Conservation (phyloP, 2,888 invertebrate genomes). For the Drosophila antonietae region DNA sequence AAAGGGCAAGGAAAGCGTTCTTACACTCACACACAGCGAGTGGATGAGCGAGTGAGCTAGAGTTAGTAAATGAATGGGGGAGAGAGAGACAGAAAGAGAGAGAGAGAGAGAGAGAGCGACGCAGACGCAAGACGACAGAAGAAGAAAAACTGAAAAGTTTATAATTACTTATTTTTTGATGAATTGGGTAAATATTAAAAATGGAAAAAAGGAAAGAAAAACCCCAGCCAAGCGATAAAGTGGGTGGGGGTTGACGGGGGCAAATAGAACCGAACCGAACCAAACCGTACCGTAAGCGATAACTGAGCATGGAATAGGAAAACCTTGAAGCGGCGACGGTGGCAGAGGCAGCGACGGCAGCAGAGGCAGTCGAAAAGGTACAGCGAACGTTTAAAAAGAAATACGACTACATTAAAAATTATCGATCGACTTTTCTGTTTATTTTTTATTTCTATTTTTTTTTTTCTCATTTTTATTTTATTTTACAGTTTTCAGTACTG, state of each 20-base stretch:
- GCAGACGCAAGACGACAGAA: constrained; percentile 71
- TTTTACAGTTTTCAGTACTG: constrained; percentile 17
- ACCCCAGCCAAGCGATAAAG: constrained; percentile 15
- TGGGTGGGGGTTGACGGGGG: neutral
- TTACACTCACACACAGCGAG: constrained; percentile 49
- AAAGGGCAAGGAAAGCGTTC: constrained; percentile 76
- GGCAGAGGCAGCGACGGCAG: constrained; percentile 6
- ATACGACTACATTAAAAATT: constrained; percentile 80
- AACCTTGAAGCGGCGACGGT: constrained; percentile 36
- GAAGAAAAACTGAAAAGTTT: constrained; percentile 80
- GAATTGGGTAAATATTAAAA: constrained; percentile 83
- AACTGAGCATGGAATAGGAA: constrained; percentile 30
- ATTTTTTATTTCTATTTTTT: constrained; percentile 20
- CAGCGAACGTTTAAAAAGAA: constrained; percentile 69
- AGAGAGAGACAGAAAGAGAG: neutral
- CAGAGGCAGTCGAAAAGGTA: constrained; percentile 64
- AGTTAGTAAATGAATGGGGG: constrained; percentile 2
- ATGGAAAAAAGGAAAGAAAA: constrained; percentile 41
- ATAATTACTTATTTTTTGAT: constrained; percentile 84
- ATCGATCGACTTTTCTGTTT: constrained; percentile 69
- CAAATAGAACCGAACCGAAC: constrained; percentile 21
- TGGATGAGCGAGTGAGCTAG: constrained; percentile 5
- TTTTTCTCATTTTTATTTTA: constrained; percentile 20
- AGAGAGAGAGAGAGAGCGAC: constrained; percentile 43
- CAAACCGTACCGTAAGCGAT: constrained; percentile 47